Evolutionary conservation across 2,888 invertebrate genomes (phyloP), one percentile per base, ranked within the genome.

Genomic region (Ochropleura leucogaster): DNA sequence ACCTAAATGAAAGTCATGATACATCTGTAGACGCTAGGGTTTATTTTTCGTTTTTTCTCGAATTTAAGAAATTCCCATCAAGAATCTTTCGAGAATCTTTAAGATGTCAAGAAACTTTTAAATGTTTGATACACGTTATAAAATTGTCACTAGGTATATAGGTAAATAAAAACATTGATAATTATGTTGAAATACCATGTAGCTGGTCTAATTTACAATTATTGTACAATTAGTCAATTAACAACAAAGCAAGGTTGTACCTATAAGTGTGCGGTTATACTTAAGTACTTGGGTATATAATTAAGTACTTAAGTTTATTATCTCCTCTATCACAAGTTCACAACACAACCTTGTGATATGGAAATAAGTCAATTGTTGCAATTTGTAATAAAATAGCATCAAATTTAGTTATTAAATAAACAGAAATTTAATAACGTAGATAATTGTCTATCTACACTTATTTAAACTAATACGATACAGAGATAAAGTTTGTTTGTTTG

Each of bases 151-250:
- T 30, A n/a, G n/a, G n/a, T n/a, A 30, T 30, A 30, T 30, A 30
- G 30, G 30, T 30, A 30, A 30, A 1, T 30, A 30, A 30, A 30
- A 30, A 30, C 30, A 2, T 30, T 30, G 30, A 30, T 30, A 30
- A 30, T 30, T n/a, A 12, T 67, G 44, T 44, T 20, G 7, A 67
- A 60, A 47, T n/a, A 62, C 5, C 10, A 6, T 6, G 14, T 30
- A 18, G 57, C 20, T 46, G 46, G 0, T 42, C 14, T 72, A 53
- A 20, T 62, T 51, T 40, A 60, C 46, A 72, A 20, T 10, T 44
- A 12, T 46, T 51, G 16, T 6, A 9, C 14, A 62, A 72, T 72
- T 47, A 72, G 16, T 20, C 40, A 62, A 72, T 62, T 53, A 72
- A 20, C 40, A 47, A 55, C 18, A 73, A 57, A 49, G 49, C 44